Evolutionary conservation across 1,140 invertebrate species (phyloP).

Genomic region (Papilio machaon): DNA sequence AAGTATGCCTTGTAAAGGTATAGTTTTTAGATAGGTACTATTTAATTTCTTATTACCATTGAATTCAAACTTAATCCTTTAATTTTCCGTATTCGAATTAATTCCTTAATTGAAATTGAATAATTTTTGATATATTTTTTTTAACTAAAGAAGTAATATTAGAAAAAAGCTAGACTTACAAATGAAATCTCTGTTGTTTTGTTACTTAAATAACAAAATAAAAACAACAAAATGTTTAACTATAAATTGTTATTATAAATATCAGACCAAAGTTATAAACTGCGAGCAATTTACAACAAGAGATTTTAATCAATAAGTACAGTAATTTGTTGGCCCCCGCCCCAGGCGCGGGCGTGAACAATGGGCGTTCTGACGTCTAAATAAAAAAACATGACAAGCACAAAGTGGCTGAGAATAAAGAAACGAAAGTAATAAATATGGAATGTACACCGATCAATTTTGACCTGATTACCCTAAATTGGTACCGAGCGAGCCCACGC

Average conservation of each 20-base stretch:
- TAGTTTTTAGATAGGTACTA: too few species aligned
- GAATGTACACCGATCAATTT: constrained; percentile 31
- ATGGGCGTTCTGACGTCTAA: constrained; percentile 33
- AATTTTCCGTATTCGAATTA: too few species aligned
- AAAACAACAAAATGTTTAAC: neutral
- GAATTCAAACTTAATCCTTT: too few species aligned
- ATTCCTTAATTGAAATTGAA: too few species aligned
- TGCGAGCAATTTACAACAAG: neutral
- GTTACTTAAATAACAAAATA: neutral
- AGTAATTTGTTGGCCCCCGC: constrained; percentile 1
- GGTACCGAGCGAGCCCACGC: constrained; percentile 14
- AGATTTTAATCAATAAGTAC: neutral
- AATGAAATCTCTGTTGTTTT: too few species aligned
- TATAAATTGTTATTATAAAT: neutral
- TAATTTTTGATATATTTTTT: too few species aligned
- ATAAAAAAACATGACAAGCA: constrained; percentile 35
- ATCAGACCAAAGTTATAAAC: neutral
- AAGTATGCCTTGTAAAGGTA: too few species aligned
- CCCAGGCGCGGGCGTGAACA: neutral
- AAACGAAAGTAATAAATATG: constrained; percentile 31
- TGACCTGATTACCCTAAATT: constrained; percentile 38
- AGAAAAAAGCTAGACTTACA: too few species aligned
- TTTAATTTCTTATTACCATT: too few species aligned
- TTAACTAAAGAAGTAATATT: too few species aligned
- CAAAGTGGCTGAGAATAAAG: constrained; percentile 23